Conservation (phyloP, 2,797 vertebrate species). For the Odontamblyopus rebecca region DNA sequence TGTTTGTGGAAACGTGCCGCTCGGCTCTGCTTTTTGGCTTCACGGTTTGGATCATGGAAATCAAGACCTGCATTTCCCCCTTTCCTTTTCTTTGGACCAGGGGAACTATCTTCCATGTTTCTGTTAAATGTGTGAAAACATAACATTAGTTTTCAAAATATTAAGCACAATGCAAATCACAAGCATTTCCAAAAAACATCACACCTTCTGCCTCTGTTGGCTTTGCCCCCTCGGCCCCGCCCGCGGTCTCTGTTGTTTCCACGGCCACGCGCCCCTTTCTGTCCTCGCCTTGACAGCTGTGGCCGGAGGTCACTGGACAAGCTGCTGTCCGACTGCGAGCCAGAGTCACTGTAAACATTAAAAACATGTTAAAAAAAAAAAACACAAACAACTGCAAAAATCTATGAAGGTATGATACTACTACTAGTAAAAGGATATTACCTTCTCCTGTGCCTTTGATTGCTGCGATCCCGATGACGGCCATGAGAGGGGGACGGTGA, state of each 20-base stretch:
- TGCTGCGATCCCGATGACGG: constrained; percentile 74
- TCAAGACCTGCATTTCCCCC: constrained; percentile 79
- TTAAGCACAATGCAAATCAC: neutral
- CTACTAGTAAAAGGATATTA: constrained; percentile 14
- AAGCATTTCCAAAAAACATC: constrained; percentile 13
- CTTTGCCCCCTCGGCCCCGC: constrained; percentile 85
- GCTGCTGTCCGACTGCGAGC: constrained; percentile 89
- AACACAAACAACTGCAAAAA: neutral
- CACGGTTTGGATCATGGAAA: constrained; percentile 88
- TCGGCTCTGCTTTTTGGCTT: constrained; percentile 91
- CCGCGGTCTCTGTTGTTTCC: constrained; percentile 77
- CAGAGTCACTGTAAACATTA: constrained; percentile 80
- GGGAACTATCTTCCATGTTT: constrained; percentile 73
- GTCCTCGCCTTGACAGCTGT: constrained; percentile 80
- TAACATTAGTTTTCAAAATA: neutral
- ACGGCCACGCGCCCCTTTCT: constrained; percentile 80
- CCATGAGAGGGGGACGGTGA: constrained; percentile 84
- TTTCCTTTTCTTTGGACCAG: constrained; percentile 81
- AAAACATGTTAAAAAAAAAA: constrained; percentile 9
- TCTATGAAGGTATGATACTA: neutral
- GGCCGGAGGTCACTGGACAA: constrained; percentile 84
- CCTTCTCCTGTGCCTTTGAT: constrained; percentile 78
- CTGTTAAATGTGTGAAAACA: constrained; percentile 34
- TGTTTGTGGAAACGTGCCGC: constrained; percentile 91
- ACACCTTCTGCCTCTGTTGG: constrained; percentile 84